phyloP scores from a whole-genome alignment of 2,797 vertebrate species.

The Vespertilio murinus region DNA sequence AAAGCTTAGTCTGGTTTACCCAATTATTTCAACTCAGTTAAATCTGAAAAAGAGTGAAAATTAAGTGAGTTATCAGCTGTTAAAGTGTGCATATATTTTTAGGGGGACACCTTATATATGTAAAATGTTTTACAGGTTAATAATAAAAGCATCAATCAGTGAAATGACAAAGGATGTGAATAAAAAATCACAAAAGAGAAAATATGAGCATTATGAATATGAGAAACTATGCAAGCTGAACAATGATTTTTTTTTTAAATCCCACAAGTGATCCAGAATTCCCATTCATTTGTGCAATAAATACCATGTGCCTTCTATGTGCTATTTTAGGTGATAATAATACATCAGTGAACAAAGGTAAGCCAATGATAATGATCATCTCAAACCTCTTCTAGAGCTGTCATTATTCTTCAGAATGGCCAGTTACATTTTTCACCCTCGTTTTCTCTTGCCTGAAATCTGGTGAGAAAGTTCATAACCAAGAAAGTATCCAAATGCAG shows the following conservation, averaged over 20 bases:
- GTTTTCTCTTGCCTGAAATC: slow-evolving; percentile 1
- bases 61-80: too few species aligned
- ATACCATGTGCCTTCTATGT: neutral
- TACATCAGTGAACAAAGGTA: neutral
- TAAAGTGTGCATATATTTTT: too few species aligned
- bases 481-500: neutral
- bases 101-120: neutral
- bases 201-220: neutral
- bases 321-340: neutral
- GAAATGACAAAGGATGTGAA: slow-evolving; percentile 36
- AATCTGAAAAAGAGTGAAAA: too few species aligned
- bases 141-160: neutral
- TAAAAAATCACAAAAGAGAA: neutral
- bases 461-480: neutral
- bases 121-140: neutral
- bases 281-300: neutral
- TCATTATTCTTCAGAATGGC: neutral
- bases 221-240: neutral
- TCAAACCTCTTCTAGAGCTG: neutral
- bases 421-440: neutral
- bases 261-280: neutral
- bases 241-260: neutral
- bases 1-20: too few species aligned
- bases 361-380: neutral
- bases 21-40: too few species aligned